Percentiles rank a stretch among this genome's conserved stretches.
These are phyloP conservation scores for Agonopterix heracliana DNA, from an alignment of 2,888 invertebrate species.

Conservation along the genomic window DNA sequence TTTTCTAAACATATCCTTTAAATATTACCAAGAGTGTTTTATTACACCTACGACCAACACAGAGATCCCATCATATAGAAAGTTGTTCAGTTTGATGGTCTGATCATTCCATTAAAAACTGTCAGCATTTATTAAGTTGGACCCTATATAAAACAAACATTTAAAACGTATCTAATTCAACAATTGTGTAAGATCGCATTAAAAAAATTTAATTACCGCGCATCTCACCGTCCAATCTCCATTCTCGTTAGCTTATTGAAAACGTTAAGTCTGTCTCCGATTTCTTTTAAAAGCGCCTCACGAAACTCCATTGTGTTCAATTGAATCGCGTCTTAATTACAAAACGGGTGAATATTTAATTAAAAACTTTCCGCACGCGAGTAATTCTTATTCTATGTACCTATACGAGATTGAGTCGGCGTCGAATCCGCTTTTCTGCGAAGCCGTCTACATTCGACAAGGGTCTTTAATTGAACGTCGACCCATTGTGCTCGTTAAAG, in stretches of 20 bases:
- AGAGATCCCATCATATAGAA: too few relatives aligned
- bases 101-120: too few relatives aligned
- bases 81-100: too few relatives aligned
- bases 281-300: conserved; percentile 54
- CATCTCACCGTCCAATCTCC: conserved; percentile 21
- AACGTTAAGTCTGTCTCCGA: conserved; percentile 40
- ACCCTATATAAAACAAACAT: too few relatives aligned
- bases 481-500: conserved; percentile 73
- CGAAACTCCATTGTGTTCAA: conserved; percentile 57
- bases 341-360: conserved; percentile 73
- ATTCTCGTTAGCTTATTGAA: conserved; percentile 27
- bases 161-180: not conserved
- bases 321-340: conserved; percentile 71
- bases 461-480: conserved; percentile 72
- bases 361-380: conserved; percentile 73
- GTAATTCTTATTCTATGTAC: conserved; percentile 73
- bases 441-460: conserved; percentile 68
- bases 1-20: too few relatives aligned
- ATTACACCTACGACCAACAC: too few relatives aligned
- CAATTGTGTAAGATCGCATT: conserved; percentile 21
- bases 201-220: conserved; percentile 20
- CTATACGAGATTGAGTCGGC: conserved; percentile 70
- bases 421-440: conserved; percentile 62
- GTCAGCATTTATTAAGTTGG: too few relatives aligned
- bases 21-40: too few relatives aligned